Percentiles rank a stretch among this genome's conserved stretches.
phyloP scores from a whole-genome alignment of 2,888 invertebrate genomes.

The Zelleria hepariella region DNA sequence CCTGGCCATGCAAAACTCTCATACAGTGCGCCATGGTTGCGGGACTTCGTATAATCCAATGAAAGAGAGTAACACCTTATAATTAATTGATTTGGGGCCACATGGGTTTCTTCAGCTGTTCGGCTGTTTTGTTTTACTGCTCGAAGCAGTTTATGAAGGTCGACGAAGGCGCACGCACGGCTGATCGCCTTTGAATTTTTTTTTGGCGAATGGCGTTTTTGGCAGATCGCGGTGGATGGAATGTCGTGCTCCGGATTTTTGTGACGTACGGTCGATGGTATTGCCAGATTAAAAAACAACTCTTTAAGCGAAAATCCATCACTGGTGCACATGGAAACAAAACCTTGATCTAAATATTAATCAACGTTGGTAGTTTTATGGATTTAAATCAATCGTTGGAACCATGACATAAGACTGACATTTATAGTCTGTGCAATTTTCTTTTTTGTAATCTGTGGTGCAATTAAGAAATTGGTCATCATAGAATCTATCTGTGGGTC shows the following conservation, averaged over 20 bases:
- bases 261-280: neutral
- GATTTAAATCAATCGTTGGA: too few species aligned
- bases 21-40: conserved; percentile 83
- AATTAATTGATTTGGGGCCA: conserved; percentile 42
- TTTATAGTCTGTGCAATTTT: too few species aligned
- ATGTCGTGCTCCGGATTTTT: neutral
- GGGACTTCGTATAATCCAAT: conserved; percentile 43
- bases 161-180: conserved; percentile 23
- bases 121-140: conserved; percentile 25
- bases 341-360: too few species aligned
- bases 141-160: conserved; percentile 23
- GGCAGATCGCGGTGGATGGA: too few species aligned
- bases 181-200: conserved; percentile 22
- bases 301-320: neutral
- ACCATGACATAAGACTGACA: too few species aligned
- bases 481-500: too few species aligned
- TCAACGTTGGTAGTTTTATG: too few species aligned
- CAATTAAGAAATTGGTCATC: too few species aligned
- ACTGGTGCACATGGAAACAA: neutral
- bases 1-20: conserved; percentile 84
- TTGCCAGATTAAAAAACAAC: neutral
- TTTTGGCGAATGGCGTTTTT: conserved; percentile 17
- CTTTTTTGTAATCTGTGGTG: too few species aligned
- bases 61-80: conserved; percentile 22
- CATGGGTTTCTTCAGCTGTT: conserved; percentile 45